Evolutionary conservation across 2,888 invertebrate genomes (phyloP), one percentile per base, ranked within the genome.

Genomic region (Chrysodeixis includens): DNA sequence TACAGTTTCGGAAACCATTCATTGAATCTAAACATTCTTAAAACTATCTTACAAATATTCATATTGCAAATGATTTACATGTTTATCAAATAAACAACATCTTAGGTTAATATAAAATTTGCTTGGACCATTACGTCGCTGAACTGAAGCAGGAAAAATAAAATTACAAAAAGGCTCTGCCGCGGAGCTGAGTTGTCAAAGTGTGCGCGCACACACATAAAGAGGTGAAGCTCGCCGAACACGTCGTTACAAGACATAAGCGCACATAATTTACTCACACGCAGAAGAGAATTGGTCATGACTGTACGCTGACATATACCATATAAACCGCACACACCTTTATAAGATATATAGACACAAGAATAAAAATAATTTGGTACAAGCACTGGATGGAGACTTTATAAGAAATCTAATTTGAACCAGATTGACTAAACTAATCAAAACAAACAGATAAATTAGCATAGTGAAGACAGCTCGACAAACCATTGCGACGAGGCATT

Each of bases 121-220:
- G 81, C 83, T 83, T 81, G 83, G 83, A 85, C 84, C 86, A 87
- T 88, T 88, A 84, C 85, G 84, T 85, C 84, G 85, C 79, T 87
- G 83, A 85, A 86, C 88, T 88, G 86, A 86, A 92, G 85, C 85
- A 92, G 92, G 91, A 93, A 93, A 94, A 94, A 93, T 90, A 93
- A 93, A 93, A 92, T 85, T 84, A 93, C 89, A 93, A 93, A 92
- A 93, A 93, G 93, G 89, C 90, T 90, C 80, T 84, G 90, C 89
- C 87, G 90, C 90, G 81, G 87, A 87, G 91, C 89, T 85, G 86
- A 83, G 83, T 80, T 78, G 81, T 83, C 83, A 78, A 76, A 82
- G 92, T 90, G 90, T 90, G 92, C 86, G 81, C 86, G 81, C 85
- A 79, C 85, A 89, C 88, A 91, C 89, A 90, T 78, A 71, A 74